phyloP scores from a whole-genome alignment of 2,113 vertebrate genomes.

The Pelvicachromis taeniatus region DNA sequence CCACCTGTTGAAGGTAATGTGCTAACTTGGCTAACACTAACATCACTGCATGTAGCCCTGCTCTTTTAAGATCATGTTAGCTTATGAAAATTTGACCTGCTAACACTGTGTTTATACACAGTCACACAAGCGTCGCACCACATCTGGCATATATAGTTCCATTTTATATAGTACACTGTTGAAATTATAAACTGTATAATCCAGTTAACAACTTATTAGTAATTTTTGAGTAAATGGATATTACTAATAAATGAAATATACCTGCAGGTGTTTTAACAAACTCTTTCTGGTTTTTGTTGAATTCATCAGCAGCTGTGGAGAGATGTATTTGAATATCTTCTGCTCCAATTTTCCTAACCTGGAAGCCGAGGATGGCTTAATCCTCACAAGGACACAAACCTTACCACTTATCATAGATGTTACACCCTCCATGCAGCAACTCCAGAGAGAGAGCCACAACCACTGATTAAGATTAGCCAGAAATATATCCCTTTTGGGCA shows the following conservation, averaged over 20 bases:
- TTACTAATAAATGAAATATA: no score
- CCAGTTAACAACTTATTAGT: no score
- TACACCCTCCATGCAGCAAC: background rate
- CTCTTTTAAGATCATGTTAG: background rate
- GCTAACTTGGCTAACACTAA: background rate
- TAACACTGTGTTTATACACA: background rate
- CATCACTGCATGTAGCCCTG: background rate
- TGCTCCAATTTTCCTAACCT: background rate
- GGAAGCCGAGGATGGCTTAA: background rate
- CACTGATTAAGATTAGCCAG: background rate
- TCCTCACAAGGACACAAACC: background rate
- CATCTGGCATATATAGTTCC: background rate
- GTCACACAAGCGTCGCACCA: background rate
- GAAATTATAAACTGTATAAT: no score
- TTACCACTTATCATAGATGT: background rate
- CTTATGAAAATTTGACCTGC: background rate
- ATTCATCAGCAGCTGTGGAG: no score
- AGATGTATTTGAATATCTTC: no score
- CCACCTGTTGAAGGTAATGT: background rate
- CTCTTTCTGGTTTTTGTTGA: no score
- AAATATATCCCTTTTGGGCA: background rate
- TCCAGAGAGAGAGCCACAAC: background rate
- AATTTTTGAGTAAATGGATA: no score
- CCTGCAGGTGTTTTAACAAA: no score
- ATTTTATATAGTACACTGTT: background rate